Percentiles rank a stretch among this genome's conserved stretches.
Conservation (phyloP, 37 sponge, comb jelly and placozoan species). For the Ianthella basta region DNA sequence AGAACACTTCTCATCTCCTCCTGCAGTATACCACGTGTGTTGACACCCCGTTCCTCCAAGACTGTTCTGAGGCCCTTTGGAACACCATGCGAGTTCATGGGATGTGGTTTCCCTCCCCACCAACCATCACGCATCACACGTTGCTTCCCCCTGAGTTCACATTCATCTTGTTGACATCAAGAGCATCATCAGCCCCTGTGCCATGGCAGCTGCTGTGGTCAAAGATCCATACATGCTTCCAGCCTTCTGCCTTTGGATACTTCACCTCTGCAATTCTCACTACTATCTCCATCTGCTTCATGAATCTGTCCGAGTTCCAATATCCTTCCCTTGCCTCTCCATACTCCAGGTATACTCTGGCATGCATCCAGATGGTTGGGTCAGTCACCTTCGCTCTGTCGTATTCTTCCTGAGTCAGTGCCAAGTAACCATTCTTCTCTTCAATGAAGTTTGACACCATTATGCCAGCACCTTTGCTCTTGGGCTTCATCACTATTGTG, state of each 20-base stretch:
- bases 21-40: constrained; percentile 12
- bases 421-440: constrained; percentile 39
- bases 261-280: constrained; percentile 39
- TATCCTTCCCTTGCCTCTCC: constrained; percentile 46
- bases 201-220: constrained; percentile 61
- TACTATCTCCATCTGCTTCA: constrained; percentile 35
- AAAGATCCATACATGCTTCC: constrained; percentile 48
- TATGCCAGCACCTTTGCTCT: constrained; percentile 40
- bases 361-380: constrained; percentile 15
- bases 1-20: constrained; percentile 39
- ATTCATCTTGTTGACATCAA: constrained; percentile 39
- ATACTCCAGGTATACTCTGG: constrained; percentile 20
- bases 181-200: constrained; percentile 39
- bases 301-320: constrained; percentile 44
- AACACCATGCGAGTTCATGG: constrained; percentile 30
- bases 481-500: constrained; percentile 28
- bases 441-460: constrained; percentile 62
- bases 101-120: constrained; percentile 33
- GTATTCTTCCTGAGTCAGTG: constrained; percentile 37
- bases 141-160: constrained; percentile 21
- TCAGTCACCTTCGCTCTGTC: not conserved
- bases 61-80: constrained; percentile 32
- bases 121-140: not conserved
- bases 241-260: constrained; percentile 43
- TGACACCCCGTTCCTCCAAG: constrained; percentile 25